phyloP scores from a whole-genome alignment of 2,888 invertebrate species.

The Oxytorus armatus region DNA sequence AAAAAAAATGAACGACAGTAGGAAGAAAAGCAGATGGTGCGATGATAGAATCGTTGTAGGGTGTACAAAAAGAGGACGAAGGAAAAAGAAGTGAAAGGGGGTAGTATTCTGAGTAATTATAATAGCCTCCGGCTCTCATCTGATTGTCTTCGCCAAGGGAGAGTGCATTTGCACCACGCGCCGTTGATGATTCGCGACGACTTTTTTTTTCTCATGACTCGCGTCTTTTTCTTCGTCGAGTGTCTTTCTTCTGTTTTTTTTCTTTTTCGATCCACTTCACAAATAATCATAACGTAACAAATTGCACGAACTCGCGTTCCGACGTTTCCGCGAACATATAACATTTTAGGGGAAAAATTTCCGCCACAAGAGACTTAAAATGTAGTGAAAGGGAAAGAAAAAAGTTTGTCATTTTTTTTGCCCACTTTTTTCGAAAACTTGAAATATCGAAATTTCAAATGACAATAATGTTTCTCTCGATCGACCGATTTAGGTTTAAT shows the following conservation, averaged over 20 bases:
- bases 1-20: constrained; percentile 7
- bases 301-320: constrained; percentile 42
- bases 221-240: constrained; percentile 7
- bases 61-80: neutral
- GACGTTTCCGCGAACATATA: constrained; percentile 47
- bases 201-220: constrained; percentile 14
- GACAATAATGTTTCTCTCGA: too few relatives aligned
- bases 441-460: too few relatives aligned
- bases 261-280: constrained; percentile 47
- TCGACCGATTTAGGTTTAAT: too few relatives aligned
- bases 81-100: constrained; percentile 61
- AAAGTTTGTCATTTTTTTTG: too few relatives aligned
- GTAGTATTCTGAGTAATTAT: constrained; percentile 74
- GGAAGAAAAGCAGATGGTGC: constrained; percentile 31
- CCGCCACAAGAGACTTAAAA: too few relatives aligned
- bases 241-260: neutral
- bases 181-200: constrained; percentile 41
- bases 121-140: constrained; percentile 69
- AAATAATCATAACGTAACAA: constrained; percentile 53
- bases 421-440: too few relatives aligned
- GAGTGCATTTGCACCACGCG: constrained; percentile 25
- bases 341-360: constrained; percentile 7
- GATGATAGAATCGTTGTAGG: constrained; percentile 24
- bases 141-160: constrained; percentile 58
- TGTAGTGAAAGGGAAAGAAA: neutral